Conservation (phyloP, 2,113 vertebrate genomes). For the Machaerirhynchus nigripectus region DNA sequence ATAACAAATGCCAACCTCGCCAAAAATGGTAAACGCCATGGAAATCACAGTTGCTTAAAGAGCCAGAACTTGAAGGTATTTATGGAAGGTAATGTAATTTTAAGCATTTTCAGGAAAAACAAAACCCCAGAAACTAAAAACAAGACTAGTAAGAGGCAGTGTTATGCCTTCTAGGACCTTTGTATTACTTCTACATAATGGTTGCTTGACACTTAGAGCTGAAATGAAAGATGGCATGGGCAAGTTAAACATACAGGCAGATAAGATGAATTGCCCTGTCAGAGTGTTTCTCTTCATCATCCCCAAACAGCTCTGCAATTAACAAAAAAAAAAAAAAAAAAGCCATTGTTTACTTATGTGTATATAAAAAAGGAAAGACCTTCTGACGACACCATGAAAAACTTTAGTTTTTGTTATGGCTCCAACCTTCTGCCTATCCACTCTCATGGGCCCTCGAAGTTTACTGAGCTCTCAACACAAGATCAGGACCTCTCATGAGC, state of each 20-base stretch:
- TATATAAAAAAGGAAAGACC: not conserved
- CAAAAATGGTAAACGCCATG: not conserved
- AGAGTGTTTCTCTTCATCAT: constrained; percentile 20
- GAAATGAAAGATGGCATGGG: constrained; percentile 14
- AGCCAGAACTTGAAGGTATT: not conserved
- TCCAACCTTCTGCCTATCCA: not conserved
- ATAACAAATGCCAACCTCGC: rapidly evolving
- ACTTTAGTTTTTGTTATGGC: not conserved
- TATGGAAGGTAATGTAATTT: not conserved
- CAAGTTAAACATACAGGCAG: constrained; percentile 40
- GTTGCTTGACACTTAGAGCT: constrained; percentile 7
- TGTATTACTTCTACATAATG: not conserved
- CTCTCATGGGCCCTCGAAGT: not conserved
- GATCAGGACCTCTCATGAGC: not conserved
- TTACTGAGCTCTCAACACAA: not conserved
- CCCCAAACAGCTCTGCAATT: not conserved
- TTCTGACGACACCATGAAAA: not conserved
- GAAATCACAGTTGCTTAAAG: not conserved
- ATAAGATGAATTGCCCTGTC: constrained; percentile 38
- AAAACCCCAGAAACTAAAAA: not conserved
- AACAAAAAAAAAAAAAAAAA: not conserved
- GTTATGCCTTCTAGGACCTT: constrained; percentile 11
- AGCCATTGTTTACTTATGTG: not conserved
- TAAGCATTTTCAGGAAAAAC: not conserved
- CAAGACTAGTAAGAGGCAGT: not conserved